Evolutionary conservation across 2,797 vertebrate species (phyloP).

Genomic region (Threskiornis aethiopicus): DNA sequence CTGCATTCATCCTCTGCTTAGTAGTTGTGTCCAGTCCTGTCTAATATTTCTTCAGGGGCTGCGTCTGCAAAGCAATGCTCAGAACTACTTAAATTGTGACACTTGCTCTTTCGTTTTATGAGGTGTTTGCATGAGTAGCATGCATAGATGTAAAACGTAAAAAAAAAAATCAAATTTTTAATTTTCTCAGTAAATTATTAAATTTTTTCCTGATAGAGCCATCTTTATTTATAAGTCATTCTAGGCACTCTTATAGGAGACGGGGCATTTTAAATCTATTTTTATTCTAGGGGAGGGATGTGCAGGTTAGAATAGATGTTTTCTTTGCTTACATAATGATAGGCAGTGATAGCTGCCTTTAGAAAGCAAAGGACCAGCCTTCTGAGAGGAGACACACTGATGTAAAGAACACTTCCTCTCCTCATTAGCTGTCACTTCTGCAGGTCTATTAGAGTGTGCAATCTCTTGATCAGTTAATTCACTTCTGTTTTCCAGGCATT

Average conservation of each 20-base stretch:
- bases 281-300: neutral
- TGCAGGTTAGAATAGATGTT: neutral
- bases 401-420: neutral
- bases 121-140: neutral
- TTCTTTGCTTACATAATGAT: neutral
- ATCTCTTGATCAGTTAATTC: conserved; percentile 10
- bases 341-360: neutral
- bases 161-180: neutral
- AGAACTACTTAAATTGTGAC: neutral
- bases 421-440: neutral
- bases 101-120: neutral
- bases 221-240: neutral
- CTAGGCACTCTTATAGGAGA: neutral
- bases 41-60: neutral
- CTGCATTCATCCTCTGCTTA: neutral
- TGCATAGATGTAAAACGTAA: neutral
- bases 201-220: neutral
- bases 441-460: neutral
- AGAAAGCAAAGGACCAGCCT: neutral
- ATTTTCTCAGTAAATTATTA: neutral
- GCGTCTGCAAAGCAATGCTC: neutral
- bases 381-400: neutral
- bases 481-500: conserved; percentile 4
- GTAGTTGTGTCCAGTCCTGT: neutral
- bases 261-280: neutral